Conservation (phyloP, 2,888 invertebrate species). For the Eristalis pertinax region DNA sequence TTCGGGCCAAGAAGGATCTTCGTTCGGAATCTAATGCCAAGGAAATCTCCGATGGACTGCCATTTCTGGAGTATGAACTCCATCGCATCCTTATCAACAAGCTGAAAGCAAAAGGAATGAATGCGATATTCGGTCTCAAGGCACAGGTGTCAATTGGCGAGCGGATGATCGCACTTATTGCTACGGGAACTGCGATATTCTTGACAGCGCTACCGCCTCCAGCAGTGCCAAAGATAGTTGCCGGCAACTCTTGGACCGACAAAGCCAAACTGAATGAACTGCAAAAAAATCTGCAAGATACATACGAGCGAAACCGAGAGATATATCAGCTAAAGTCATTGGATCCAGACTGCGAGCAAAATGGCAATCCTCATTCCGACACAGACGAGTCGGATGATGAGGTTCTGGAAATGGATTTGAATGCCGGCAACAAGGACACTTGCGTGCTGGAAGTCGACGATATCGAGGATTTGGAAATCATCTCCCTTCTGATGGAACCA, state of each 20-base stretch:
- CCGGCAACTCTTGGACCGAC: conserved; percentile 86
- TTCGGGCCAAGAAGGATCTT: conserved; percentile 89
- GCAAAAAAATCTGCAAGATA: conserved; percentile 87
- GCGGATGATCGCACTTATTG: conserved; percentile 92
- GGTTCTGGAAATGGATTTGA: conserved; percentile 86
- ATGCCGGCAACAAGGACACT: conserved; percentile 89
- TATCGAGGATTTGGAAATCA: conserved; percentile 90
- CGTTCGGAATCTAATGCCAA: conserved; percentile 93
- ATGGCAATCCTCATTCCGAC: conserved; percentile 80
- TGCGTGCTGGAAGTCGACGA: conserved; percentile 93
- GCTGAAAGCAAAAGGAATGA: conserved; percentile 96
- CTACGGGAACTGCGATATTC: conserved; percentile 92
- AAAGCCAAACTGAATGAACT: conserved; percentile 86
- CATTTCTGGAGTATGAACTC: conserved; percentile 97
- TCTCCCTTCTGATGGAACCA: conserved; percentile 88
- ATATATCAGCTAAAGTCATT: conserved; percentile 85
- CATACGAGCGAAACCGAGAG: conserved; percentile 88
- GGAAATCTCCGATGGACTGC: conserved; percentile 96
- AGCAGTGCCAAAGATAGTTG: conserved; percentile 87
- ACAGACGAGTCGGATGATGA: conserved; percentile 87
- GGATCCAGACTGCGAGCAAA: conserved; percentile 77
- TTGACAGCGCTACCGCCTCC: conserved; percentile 90
- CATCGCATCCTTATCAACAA: conserved; percentile 95
- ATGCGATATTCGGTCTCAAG: conserved; percentile 93
- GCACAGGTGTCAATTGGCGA: conserved; percentile 93